phyloP scores from a whole-genome alignment of 2,113 vertebrate genomes.

The Xenotilapia leptura region DNA sequence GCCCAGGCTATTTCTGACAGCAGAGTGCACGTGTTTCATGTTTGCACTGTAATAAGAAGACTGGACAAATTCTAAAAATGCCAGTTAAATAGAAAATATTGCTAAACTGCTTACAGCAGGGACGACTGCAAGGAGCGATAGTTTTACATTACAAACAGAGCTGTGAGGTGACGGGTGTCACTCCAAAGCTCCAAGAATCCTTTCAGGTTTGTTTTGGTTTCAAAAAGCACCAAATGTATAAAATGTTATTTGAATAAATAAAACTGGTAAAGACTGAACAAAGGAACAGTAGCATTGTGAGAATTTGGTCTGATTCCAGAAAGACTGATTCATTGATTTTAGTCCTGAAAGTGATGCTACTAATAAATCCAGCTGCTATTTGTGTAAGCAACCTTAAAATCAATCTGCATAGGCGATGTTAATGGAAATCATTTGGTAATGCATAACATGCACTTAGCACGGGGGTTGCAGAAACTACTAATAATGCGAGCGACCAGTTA shows the following conservation, averaged over 20 bases:
- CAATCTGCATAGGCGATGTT: not conserved
- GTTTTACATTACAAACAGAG: not conserved
- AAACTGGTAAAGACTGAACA: not conserved
- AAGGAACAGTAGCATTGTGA: not conserved
- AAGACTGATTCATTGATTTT: not conserved
- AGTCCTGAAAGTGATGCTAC: not conserved
- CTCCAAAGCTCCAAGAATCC: not conserved
- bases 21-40: not conserved
- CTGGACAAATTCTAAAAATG: not conserved
- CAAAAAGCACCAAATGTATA: not conserved
- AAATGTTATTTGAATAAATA: not conserved
- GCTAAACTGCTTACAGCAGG: not conserved
- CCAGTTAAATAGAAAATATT: not conserved
- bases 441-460: not conserved
- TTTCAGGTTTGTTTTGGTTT: not conserved
- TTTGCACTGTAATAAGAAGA: not conserved
- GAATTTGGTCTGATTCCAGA: not conserved
- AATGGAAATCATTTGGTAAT: not conserved
- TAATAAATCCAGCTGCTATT: not conserved
- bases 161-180: not conserved
- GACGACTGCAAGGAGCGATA: not conserved
- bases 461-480: not conserved
- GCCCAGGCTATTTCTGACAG: not conserved
- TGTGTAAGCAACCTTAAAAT: fast-evolving
- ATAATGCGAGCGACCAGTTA: fast-evolving